Evolutionary conservation across 2,888 invertebrate species (phyloP).

Genomic region (Bombylius discolor): DNA sequence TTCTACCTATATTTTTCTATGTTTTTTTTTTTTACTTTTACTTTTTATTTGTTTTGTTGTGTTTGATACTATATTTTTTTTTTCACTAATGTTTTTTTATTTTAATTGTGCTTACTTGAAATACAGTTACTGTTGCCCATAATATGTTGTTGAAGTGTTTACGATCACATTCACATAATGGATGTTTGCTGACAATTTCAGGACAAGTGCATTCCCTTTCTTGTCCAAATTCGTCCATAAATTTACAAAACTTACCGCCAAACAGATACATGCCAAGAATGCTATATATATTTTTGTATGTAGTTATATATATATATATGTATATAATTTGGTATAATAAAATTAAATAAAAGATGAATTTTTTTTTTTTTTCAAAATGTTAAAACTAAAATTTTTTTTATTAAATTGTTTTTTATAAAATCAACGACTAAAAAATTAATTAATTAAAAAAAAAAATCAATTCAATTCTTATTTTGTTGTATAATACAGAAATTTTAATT

Average conservation of each 20-base stretch:
- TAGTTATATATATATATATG: constrained; percentile 15
- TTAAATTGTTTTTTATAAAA: too few species aligned
- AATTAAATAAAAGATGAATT: neutral
- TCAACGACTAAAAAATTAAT: too few species aligned
- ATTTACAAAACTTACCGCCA: constrained; percentile 99
- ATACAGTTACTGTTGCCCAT: constrained; percentile 94
- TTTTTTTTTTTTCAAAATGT: neutral
- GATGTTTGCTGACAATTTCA: constrained; percentile 78
- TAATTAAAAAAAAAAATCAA: too few species aligned
- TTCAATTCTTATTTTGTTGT: too few species aligned
- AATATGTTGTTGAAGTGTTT: constrained; percentile 98
- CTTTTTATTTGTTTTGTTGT: too few species aligned
- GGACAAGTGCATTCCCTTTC: constrained; percentile 86
- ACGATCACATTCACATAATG: constrained; percentile 89
- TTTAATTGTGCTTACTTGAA: constrained; percentile 64
- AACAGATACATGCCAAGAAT: constrained; percentile 99
- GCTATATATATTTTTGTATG: constrained; percentile 46
- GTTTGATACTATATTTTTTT: too few species aligned
- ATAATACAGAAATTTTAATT: too few species aligned
- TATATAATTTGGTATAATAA: constrained; percentile 10
- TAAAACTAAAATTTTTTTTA: neutral
- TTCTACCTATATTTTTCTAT: too few species aligned
- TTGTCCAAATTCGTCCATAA: constrained; percentile 69
- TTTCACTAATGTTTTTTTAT: constrained; percentile 6
- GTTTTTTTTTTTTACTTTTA: too few species aligned